These are phyloP conservation scores for Aphelenchoides fujianensis DNA, from an alignment of 1,140 invertebrate species.

Conservation along the genomic window DNA sequence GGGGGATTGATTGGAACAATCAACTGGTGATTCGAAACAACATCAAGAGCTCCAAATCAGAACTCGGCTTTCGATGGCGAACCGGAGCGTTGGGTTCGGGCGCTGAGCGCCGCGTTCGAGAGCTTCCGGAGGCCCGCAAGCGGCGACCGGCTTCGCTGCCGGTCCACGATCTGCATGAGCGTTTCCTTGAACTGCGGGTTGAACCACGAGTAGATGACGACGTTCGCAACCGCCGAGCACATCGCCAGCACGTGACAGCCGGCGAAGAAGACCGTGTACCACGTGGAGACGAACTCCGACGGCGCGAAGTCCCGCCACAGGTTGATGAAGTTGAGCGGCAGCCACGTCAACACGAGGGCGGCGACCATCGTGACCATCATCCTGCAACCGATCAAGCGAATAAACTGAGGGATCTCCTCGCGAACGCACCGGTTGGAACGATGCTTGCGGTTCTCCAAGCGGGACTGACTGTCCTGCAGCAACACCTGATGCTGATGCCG, in stretches of 20 bases:
- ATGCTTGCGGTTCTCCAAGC: constrained; percentile 52
- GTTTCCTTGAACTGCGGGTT: constrained; percentile 53
- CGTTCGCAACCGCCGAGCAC: constrained; percentile 67
- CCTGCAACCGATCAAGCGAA: too few species aligned
- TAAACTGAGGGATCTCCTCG: too few species aligned
- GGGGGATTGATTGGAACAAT: too few species aligned
- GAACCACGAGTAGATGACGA: constrained; percentile 67
- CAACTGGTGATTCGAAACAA: too few species aligned
- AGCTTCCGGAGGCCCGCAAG: too few species aligned
- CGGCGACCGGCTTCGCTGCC: not conserved
- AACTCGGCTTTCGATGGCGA: too few species aligned
- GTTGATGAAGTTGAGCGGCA: constrained; percentile 67
- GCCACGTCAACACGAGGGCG: constrained; percentile 63
- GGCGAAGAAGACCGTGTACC: constrained; percentile 64
- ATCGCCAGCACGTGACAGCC: constrained; percentile 67
- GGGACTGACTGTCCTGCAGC: constrained; percentile 52
- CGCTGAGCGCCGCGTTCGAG: too few species aligned
- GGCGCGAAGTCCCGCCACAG: constrained; percentile 59
- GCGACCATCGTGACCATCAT: too few species aligned
- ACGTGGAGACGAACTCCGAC: constrained; percentile 31
- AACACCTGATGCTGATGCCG: constrained; percentile 53
- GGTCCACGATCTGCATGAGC: constrained; percentile 3
- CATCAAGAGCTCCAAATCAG: too few species aligned
- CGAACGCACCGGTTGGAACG: constrained; percentile 52
- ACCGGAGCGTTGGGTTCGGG: too few species aligned